Conservation (phyloP, 2,113 vertebrate genomes). For the Tragelaphus buxtoni region DNA sequence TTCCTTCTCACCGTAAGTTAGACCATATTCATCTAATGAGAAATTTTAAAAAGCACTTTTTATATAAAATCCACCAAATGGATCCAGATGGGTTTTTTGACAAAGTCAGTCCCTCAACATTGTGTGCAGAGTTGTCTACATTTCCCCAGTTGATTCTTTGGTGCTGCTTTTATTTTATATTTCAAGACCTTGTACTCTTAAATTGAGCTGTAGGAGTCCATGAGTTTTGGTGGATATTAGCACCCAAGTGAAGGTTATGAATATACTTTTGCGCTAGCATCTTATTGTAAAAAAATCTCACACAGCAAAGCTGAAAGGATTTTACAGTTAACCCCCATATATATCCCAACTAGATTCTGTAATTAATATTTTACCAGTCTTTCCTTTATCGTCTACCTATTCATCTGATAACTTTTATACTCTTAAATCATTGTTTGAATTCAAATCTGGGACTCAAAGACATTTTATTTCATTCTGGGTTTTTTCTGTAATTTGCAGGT, state of each 20-base stretch:
- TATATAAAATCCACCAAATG: neutral
- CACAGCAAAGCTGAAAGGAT: neutral
- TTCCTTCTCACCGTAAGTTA: conserved; percentile 17
- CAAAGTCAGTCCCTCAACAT: neutral
- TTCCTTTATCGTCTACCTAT: neutral
- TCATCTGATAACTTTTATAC: neutral
- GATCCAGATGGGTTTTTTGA: neutral
- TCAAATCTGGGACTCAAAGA: neutral
- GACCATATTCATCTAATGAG: neutral
- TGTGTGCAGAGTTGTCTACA: neutral
- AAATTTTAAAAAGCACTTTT: neutral
- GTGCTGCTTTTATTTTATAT: neutral
- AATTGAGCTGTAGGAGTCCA: neutral
- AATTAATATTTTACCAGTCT: neutral
- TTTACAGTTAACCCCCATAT: neutral
- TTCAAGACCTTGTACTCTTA: neutral
- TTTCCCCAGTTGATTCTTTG: neutral
- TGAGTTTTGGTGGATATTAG: neutral
- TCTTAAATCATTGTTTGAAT: neutral
- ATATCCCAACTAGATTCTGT: neutral
- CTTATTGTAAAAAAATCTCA: conserved; percentile 2
- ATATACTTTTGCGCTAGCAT: neutral
- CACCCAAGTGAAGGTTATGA: neutral
- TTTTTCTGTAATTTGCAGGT: neutral
- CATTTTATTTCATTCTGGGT: neutral